Base-by-base conservation (phyloP, 2,113 vertebrate genomes). In the Polypterus senegalus region DNA sequence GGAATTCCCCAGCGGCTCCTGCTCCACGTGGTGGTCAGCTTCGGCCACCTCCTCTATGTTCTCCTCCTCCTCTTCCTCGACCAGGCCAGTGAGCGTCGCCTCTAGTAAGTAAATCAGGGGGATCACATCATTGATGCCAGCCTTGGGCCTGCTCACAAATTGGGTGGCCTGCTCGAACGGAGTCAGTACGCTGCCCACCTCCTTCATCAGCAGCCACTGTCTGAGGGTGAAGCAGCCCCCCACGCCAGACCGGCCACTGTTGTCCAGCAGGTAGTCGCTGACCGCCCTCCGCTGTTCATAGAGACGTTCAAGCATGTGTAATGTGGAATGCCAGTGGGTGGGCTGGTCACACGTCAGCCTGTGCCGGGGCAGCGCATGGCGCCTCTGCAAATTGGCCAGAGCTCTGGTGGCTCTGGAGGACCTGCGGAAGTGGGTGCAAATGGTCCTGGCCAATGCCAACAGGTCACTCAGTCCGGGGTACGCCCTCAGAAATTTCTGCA, bases 281-380 rank as follows among this genome's bases (percentile, higher is more conserved):
- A 58, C 8, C 3, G 57, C 57, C 1, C 8, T 47, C 11, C 57
- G 45, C 45, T 47, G 57, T n/a, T 58, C 45, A 9, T 58, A 58
- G 10, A 58, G 57, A 5, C 57, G 45, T n/a, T 58, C 57, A 44
- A 58, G 57, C 57, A 58, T 58, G 9, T 1, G 57, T n/a, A 58
- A 47, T 44, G 57, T 58, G 9, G 57, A 46, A 47, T 6, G 9
- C 57, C 57, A 58, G 9, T 4, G 4, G 5, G 8, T n/a, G 1
- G 8, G 45, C 44, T 10, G 45, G 45, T 58, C 45, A 9, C 47
- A 46, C 27, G 46, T 46, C 7, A 58, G 57, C 45, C 11, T 44
- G 45, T 46, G 57, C 57, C 9, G 57, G 1, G 45, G 57, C 57
- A 58, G 45, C 7, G 46, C 9, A 45, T 58, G 46, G 9, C 47